These are phyloP conservation scores for Nothobranchius kuhntae DNA, from an alignment of 2,113 vertebrate species.

Conservation along the genomic window DNA sequence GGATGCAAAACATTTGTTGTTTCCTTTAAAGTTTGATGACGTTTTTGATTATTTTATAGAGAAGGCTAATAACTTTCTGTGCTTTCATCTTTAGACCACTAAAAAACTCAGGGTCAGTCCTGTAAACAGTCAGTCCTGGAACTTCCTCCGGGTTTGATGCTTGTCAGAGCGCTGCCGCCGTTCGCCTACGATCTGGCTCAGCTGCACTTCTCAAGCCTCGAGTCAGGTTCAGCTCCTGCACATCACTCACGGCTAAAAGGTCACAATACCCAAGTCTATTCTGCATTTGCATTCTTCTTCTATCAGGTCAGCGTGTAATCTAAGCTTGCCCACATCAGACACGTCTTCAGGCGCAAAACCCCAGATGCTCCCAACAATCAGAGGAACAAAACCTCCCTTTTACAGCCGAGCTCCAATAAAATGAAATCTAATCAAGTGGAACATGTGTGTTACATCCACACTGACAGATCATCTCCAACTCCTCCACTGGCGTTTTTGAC, in stretches of 20 bases:
- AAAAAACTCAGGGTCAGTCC: no score
- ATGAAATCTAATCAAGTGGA: neutral
- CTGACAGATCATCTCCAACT: slow-evolving; percentile 1
- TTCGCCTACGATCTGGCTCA: no score
- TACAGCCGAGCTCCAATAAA: neutral
- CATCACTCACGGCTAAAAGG: neutral
- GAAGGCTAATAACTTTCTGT: no score
- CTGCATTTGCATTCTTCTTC: neutral
- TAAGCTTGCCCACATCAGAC: neutral
- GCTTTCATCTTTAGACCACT: no score
- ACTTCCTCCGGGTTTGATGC: no score
- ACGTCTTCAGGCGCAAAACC: neutral
- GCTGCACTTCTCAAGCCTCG: no score
- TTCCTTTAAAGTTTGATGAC: no score
- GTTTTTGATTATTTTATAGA: no score
- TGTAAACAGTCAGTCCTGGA: no score
- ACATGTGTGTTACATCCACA: neutral
- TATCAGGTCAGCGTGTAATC: neutral
- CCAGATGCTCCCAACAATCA: neutral
- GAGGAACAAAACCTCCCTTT: neutral
- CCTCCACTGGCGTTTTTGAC: slow-evolving; percentile 12
- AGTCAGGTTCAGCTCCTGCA: no score
- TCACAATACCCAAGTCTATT: neutral
- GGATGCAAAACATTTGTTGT: no score
- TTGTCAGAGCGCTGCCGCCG: no score